Evolutionary conservation across 2,113 vertebrate species (phyloP), one percentile per base, ranked within the genome.

Genomic region (Nematolebias whitei): DNA sequence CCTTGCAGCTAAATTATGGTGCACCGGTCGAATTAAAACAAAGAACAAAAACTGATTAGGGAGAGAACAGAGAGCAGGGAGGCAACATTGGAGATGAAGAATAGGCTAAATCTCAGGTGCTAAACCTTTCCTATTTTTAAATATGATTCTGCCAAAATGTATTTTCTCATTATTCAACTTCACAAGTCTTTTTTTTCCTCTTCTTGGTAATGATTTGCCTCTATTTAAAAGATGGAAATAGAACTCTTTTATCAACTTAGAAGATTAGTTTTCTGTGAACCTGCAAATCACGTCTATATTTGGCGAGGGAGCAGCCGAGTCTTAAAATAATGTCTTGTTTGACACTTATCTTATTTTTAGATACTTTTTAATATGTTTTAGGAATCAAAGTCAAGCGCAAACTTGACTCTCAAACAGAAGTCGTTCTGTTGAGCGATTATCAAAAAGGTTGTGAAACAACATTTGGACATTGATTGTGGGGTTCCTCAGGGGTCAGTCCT

Each of bases 221-320:
- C 13, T 14, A 41, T 71, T 55, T 13, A 58, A 82, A 76, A 72
- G 50, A 32, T 78, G 35, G 51, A 90, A 89, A 86, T 88, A 90
- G 85, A 89, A 82, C 76, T 73, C 80, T 83, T 85, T 81, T 44
- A 85, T 90, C 80, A 84, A 78, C 68, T 80, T 78, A 71, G 78
- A 40, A 70, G 75, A 67, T 52, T 73, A 53, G 54, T 70, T 65
- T 71, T 82, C 66, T 50, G 60, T 76, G 63, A 71, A 78, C 71
- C 71, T 82, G 69, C 71, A 74, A 72, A 81, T 86, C 76, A 76
- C 23, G 1, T 68, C 87, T 90, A 88, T 89, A 87, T 87, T 85
- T 91, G 85, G 79, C 39, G 49, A 58, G 38, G 2, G 6, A 57
- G 63, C 55, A 55, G 62, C 76, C 74, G 24, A 51, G 39, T 62